These are phyloP conservation scores for Holacanthus passer DNA, from an alignment of 2,113 vertebrate genomes.

Conservation along the genomic window DNA sequence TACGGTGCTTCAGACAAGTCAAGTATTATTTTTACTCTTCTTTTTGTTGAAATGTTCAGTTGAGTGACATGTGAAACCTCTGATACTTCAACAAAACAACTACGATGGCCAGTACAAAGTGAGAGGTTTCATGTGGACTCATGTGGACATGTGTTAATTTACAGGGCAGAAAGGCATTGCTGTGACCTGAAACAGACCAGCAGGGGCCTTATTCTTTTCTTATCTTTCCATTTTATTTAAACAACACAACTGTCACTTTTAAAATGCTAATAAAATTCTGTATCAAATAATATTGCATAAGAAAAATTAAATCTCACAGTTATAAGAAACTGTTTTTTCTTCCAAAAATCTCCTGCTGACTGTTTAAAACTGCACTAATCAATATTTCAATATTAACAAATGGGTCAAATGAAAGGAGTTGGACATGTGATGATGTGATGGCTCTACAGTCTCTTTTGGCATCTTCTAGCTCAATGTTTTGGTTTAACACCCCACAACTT, in stretches of 20 bases:
- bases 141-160: conserved; percentile 21
- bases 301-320: no score
- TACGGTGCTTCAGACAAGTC: conserved; percentile 33
- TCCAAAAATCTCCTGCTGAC: background rate
- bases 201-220: conserved; percentile 49
- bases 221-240: background rate
- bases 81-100: conserved; percentile 17
- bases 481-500: background rate
- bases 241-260: conserved; percentile 29
- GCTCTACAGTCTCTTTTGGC: background rate
- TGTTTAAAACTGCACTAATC: background rate
- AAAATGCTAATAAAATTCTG: conserved; percentile 32
- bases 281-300: conserved; percentile 11
- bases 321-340: no score
- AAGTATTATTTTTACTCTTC: conserved; percentile 18
- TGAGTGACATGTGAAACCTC: conserved; percentile 19
- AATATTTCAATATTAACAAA: background rate
- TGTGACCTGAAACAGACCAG: conserved; percentile 47
- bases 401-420: background rate
- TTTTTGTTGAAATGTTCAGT: conserved; percentile 28
- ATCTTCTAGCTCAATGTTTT: background rate
- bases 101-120: background rate
- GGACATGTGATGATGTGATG: no score
- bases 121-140: conserved; percentile 6
- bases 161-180: conserved; percentile 19